Evolutionary conservation across 35 echinoderm and acorn worm species (phyloP).

Genomic region (Lytechinus variegatus): DNA sequence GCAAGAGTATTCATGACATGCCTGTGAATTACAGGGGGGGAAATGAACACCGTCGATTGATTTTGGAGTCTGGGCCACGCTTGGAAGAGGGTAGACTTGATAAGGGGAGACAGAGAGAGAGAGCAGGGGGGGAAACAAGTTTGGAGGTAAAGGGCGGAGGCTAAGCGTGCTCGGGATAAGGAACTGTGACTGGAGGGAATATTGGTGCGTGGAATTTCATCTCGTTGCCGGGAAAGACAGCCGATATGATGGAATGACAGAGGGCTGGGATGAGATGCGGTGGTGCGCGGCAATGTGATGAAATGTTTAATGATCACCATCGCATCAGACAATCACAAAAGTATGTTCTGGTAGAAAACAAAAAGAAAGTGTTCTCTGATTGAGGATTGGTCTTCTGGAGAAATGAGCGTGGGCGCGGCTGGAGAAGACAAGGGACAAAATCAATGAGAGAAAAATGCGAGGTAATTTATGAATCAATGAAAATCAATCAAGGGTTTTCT

Average conservation of each 20-base stretch:
- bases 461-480: slow-evolving; percentile 26
- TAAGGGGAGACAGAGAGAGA: neutral
- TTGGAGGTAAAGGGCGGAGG: slow-evolving; percentile 11
- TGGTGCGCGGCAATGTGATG: neutral
- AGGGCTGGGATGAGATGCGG: neutral
- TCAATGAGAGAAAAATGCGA: neutral
- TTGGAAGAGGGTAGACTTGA: neutral
- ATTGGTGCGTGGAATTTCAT: slow-evolving; percentile 10
- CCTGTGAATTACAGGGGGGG: slow-evolving; percentile 7
- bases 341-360: neutral
- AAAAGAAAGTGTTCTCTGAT: neutral
- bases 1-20: slow-evolving; percentile 43
- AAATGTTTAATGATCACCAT: slow-evolving; percentile 22
- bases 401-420: neutral
- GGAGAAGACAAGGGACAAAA: neutral
- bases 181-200: slow-evolving; percentile 21
- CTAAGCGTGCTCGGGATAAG: neutral
- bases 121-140: slow-evolving; percentile 1
- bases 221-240: neutral
- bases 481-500: neutral
- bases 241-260: slow-evolving; percentile 3
- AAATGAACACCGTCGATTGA: slow-evolving; percentile 25
- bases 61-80: neutral
- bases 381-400: neutral
- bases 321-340: neutral